These are phyloP conservation scores for Drosophila fungiperda DNA, from an alignment of 2,888 invertebrate species.

Conservation along the genomic window DNA sequence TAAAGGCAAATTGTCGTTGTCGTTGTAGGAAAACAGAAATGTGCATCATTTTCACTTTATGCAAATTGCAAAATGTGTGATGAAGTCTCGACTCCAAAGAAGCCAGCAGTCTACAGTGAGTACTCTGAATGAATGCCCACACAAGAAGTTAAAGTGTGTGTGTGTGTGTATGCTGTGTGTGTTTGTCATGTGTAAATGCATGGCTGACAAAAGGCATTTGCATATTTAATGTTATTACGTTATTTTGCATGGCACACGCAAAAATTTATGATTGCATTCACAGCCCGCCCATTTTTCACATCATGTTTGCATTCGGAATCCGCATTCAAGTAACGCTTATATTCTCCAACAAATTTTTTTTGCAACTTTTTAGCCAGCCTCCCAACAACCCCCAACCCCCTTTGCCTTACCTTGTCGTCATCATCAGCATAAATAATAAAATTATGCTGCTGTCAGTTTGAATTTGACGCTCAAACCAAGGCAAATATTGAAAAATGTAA, in stretches of 20 bases:
- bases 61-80: conserved; percentile 76
- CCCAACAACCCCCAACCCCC: not conserved
- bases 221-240: conserved; percentile 81
- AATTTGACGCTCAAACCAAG: conserved; percentile 67
- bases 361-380: conserved; percentile 63
- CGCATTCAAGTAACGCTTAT: conserved; percentile 51
- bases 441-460: conserved; percentile 78
- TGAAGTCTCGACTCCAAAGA: conserved; percentile 60
- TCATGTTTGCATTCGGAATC: conserved; percentile 40
- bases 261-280: conserved; percentile 77
- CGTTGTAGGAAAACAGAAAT: conserved; percentile 68
- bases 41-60: conserved; percentile 81
- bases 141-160: conserved; percentile 9
- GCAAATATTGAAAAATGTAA: conserved; percentile 68
- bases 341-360: conserved; percentile 69
- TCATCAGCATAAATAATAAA: conserved; percentile 78
- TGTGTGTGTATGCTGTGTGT: conserved; percentile 23
- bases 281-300: conserved; percentile 7
- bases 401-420: conserved; percentile 37
- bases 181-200: conserved; percentile 71
- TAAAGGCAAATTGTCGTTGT: conserved; percentile 73
- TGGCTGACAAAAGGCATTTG: conserved; percentile 80
- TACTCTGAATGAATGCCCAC: conserved; percentile 34
- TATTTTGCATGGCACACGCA: conserved; percentile 78
- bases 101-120: conserved; percentile 36